Conservation (phyloP, 2,113 vertebrate genomes). For the rat (Rattus norvegicus) region DNA sequence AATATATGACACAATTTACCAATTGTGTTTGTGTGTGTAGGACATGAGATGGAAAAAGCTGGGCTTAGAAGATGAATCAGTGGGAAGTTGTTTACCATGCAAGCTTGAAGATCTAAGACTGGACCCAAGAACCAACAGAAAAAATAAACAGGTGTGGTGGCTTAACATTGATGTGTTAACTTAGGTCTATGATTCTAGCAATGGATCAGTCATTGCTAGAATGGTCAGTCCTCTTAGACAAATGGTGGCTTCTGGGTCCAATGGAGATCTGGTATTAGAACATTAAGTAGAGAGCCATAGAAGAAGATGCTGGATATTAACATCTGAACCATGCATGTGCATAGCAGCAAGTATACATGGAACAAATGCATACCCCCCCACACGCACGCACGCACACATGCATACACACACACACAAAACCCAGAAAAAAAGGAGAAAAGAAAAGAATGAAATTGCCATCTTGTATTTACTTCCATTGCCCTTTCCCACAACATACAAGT, state of each 20-base stretch:
- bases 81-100: background rate
- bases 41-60: background rate
- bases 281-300: background rate
- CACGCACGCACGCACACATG: background rate
- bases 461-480: background rate
- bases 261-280: background rate
- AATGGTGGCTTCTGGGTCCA: background rate
- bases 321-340: background rate
- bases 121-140: background rate
- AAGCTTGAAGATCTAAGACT: background rate
- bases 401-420: background rate
- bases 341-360: background rate
- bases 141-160: background rate
- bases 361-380: background rate
- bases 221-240: background rate
- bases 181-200: background rate
- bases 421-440: background rate
- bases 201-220: background rate
- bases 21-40: background rate
- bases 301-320: background rate
- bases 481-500: background rate
- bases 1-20: background rate
- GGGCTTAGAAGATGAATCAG: too few species aligned
- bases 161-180: background rate
- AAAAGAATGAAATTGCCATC: background rate